A percentile compares a stretch with the other conserved stretches of the same genome.
phyloP scores from a whole-genome alignment of 2,888 invertebrate genomes.

The Loripinus fragilis region DNA sequence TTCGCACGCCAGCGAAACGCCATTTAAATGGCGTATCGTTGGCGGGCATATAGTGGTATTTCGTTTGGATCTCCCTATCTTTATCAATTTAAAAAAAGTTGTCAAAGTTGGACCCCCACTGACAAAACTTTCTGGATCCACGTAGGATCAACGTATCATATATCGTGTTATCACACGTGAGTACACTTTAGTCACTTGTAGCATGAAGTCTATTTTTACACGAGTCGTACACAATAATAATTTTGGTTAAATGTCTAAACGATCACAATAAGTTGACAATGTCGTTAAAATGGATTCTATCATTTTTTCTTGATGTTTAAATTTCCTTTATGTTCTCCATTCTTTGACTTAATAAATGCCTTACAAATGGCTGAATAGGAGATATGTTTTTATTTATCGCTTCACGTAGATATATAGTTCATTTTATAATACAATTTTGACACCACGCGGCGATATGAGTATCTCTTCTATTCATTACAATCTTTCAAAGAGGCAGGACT shows the following conservation, averaged over 20 bases:
- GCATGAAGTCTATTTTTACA: too few species aligned
- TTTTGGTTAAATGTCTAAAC: conserved; percentile 9
- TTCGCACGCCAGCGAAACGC: too few species aligned
- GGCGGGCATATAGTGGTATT: too few species aligned
- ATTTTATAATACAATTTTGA: conserved; percentile 27
- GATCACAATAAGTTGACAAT: conserved; percentile 5
- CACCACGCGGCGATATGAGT: conserved; percentile 27
- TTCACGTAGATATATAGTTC: conserved; percentile 42
- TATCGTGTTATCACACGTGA: background rate
- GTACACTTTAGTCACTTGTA: too few species aligned
- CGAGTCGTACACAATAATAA: background rate
- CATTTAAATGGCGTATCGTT: too few species aligned
- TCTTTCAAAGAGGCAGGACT: conserved; percentile 28
- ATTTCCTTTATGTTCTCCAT: conserved; percentile 26
- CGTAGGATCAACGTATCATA: background rate
- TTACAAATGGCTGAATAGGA: conserved; percentile 34
- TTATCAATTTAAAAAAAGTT: too few species aligned
- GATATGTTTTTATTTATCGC: conserved; percentile 28
- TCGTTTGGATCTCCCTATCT: too few species aligned
- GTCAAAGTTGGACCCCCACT: too few species aligned
- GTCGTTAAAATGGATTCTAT: conserved; percentile 25
- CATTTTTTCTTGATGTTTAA: conserved; percentile 29
- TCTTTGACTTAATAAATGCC: conserved; percentile 41
- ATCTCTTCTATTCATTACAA: conserved; percentile 39
- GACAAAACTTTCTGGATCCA: too few species aligned